Conservation (phyloP, 2,888 invertebrate species). For the Syrista parreyssii region DNA sequence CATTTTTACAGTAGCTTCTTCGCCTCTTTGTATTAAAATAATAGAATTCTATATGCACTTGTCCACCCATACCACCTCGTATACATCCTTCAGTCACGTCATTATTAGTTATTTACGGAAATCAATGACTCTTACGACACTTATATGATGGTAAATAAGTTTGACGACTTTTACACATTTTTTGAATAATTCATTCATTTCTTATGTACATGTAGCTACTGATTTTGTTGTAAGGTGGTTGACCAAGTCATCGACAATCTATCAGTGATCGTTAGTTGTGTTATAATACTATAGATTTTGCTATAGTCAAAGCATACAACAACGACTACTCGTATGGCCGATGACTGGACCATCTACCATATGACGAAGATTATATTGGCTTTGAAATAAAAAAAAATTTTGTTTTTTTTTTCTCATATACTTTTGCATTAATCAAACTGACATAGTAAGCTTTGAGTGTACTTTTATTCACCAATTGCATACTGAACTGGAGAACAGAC, state of each 20-base stretch:
- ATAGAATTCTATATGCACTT: background rate
- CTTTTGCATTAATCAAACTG: background rate
- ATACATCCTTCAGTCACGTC: background rate
- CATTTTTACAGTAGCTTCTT: background rate
- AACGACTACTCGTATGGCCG: too few species aligned
- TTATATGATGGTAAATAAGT: background rate
- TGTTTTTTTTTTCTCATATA: background rate
- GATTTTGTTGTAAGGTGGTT: too few species aligned
- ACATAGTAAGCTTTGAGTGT: background rate
- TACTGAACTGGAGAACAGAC: background rate
- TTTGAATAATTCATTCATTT: background rate
- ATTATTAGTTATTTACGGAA: background rate
- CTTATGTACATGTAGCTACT: background rate
- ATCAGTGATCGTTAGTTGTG: too few species aligned
- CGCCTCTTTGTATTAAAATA: background rate
- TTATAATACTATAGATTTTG: too few species aligned
- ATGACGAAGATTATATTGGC: background rate
- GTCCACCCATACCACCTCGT: background rate
- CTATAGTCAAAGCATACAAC: too few species aligned
- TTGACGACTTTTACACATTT: background rate
- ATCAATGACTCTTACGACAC: background rate
- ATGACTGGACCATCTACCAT: too few species aligned
- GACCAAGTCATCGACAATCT: too few species aligned
- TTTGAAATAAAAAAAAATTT: background rate
- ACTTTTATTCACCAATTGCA: background rate